phyloP scores from a whole-genome alignment of 2,888 invertebrate species.

The Lordiphosa fenestrarum region DNA sequence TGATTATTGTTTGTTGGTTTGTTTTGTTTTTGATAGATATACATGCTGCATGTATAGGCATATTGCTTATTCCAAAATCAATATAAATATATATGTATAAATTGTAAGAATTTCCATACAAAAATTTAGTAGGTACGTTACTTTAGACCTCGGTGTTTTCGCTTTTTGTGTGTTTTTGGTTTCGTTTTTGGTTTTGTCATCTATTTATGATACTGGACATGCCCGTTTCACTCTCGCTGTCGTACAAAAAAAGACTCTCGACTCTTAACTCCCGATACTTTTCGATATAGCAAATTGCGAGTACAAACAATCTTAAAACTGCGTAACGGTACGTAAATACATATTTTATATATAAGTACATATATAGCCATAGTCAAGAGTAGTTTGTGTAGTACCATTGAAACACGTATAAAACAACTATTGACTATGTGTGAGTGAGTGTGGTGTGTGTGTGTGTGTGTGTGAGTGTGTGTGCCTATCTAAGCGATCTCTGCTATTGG shows the following conservation, averaged over 20 bases:
- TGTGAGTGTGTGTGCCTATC: slow-evolving; percentile 35
- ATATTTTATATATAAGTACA: slow-evolving; percentile 10
- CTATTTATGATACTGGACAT: slow-evolving; percentile 67
- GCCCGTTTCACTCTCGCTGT: slow-evolving; percentile 55
- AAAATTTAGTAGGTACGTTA: slow-evolving; percentile 77
- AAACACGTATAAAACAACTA: slow-evolving; percentile 74
- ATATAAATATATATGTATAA: slow-evolving; percentile 77
- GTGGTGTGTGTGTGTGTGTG: slow-evolving; percentile 26
- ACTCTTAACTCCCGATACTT: slow-evolving; percentile 29
- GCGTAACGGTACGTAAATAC: slow-evolving; percentile 48
- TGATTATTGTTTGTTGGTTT: slow-evolving; percentile 56
- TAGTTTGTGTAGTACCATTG: slow-evolving; percentile 51
- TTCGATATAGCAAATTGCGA: slow-evolving; percentile 62
- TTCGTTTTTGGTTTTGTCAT: slow-evolving; percentile 29
- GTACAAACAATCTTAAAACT: slow-evolving; percentile 71
- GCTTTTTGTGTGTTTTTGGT: slow-evolving; percentile 32
- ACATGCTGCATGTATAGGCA: slow-evolving; percentile 56
- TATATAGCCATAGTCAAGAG: slow-evolving; percentile 42
- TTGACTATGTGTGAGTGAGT: slow-evolving; percentile 42
- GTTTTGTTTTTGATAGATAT: slow-evolving; percentile 56
- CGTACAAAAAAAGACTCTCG: slow-evolving; percentile 52
- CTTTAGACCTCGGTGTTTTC: slow-evolving; percentile 76
- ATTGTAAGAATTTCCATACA: slow-evolving; percentile 76
- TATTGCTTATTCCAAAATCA: slow-evolving; percentile 78
- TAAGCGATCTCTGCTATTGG: slow-evolving; percentile 54